These are phyloP conservation scores for Syngnathus scovelli DNA, from an alignment of 2,113 vertebrate genomes.

Conservation along the genomic window DNA sequence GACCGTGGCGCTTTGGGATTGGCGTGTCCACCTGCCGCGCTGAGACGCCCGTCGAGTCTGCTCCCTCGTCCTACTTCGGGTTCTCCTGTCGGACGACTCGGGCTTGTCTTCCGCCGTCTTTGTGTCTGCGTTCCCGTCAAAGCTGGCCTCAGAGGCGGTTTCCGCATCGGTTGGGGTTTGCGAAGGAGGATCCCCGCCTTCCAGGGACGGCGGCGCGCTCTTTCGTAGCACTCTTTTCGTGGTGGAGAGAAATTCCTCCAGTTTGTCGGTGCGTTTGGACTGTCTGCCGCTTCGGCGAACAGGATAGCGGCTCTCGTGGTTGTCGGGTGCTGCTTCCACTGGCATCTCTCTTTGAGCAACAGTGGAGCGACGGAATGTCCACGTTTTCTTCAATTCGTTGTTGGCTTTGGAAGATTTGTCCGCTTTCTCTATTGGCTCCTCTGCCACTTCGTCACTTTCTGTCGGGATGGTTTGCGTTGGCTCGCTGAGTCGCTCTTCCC, in stretches of 20 bases:
- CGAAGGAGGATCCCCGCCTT: conserved; percentile 81
- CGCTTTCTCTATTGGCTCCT: conserved; percentile 62
- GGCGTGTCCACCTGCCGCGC: conserved; percentile 30
- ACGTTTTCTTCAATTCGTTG: conserved; percentile 84
- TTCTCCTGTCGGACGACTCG: conserved; percentile 62
- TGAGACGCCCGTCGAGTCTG: conserved; percentile 26
- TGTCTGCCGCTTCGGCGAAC: conserved; percentile 89
- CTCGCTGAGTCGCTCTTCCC: conserved; percentile 52
- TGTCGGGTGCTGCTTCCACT: conserved; percentile 72
- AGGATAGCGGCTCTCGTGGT: conserved; percentile 72
- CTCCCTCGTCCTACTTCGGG: conserved; percentile 43
- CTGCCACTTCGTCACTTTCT: conserved; percentile 38
- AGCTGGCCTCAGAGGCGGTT: conserved; percentile 88
- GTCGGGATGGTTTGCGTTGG: conserved; percentile 56
- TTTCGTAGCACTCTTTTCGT: conserved; percentile 77
- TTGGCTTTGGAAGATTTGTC: conserved; percentile 75
- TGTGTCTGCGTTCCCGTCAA: conserved; percentile 79
- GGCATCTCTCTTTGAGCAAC: conserved; percentile 85
- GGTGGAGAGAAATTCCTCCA: conserved; percentile 90
- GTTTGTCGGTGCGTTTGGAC: conserved; percentile 86
- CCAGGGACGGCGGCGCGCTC: conserved; percentile 67
- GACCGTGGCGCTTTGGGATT: not conserved
- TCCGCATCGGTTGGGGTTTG: conserved; percentile 85
- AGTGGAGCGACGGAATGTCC: conserved; percentile 86
- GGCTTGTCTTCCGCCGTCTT: conserved; percentile 55